Base-by-base conservation (phyloP, 2,888 invertebrate genomes). In the Hypsopygia costalis region DNA sequence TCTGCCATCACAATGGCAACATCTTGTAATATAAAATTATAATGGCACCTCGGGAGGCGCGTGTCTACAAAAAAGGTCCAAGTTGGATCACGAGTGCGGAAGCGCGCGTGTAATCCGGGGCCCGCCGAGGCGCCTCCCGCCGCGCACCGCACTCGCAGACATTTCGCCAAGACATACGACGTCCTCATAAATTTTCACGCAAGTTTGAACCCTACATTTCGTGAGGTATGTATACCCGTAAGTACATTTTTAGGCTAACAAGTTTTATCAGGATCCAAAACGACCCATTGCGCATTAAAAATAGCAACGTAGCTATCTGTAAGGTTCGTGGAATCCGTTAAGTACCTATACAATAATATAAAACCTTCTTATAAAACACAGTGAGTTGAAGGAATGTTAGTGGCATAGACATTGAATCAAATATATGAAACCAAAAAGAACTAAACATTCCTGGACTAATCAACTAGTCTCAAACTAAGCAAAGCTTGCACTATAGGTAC, bases 161-260 rank as follows among this genome's bases (percentile, higher is more conserved):
- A 68, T 74, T 69, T 65, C 63, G 50, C 52, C 48, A 67, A 69
- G 73, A 71, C 62, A 61, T 64, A 74, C 66, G 73, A 71, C 67
- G 60, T 51, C 55, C 56, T 63, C 76, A 70, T 79, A 78, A 70
- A 80, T 79, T 75, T 74, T 75, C 70, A 71, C 71, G 65, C 68
- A 67, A 71, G 62, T 78, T 71, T 71, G 66, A 75, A 69, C 66
- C 57, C 50, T 47, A 52, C 52, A 52, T 55, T 46, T 57, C 59
- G 40, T 49, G 16, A 16, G 16, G 16, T 16, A n/a, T 34, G 45
- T 49, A 53, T 52, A 52, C 54, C 54, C 53, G 36, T 36, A 48
- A 42, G 55, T 64, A 69, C 64, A 69, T 69, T 71, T 69, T 64
- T 56, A 53, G 49, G 39, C 53, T 64, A 65, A 66, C 58, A 54